Evolutionary conservation across 2,113 vertebrate genomes (phyloP).

Genomic region (Lonchura striata): DNA sequence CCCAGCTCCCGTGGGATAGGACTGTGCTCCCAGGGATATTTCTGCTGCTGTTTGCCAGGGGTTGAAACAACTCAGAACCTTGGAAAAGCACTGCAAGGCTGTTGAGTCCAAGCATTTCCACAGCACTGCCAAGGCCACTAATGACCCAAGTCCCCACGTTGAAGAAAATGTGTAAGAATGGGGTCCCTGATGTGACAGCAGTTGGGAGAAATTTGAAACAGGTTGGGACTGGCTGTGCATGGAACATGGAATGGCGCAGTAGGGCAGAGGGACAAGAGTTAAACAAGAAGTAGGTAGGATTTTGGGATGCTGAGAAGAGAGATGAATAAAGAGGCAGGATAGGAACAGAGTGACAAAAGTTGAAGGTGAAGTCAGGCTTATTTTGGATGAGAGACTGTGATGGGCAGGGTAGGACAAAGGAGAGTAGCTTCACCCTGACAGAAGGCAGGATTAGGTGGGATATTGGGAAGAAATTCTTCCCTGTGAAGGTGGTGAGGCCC

Average conservation of each 20-base stretch:
- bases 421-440: not conserved
- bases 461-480: not conserved
- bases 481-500: rapidly evolving
- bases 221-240: not conserved
- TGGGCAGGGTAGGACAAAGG: not conserved
- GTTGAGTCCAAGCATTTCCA: rapidly evolving
- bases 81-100: not conserved
- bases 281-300: not conserved
- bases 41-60: not conserved
- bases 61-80: not conserved
- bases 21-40: not conserved
- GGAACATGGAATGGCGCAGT: not conserved
- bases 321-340: not conserved
- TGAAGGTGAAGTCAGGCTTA: not conserved
- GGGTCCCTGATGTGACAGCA: not conserved
- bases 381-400: not conserved
- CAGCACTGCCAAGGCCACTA: not conserved
- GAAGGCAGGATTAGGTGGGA: not conserved
- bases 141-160: rapidly evolving
- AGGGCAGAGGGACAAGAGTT: not conserved
- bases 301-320: not conserved
- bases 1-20: not conserved
- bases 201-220: not conserved
- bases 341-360: not conserved
- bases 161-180: not conserved